Evolutionary conservation across 1,140 invertebrate species (phyloP), one percentile per base, ranked within the genome.

Genomic region (Bombus haemorrhoidalis): DNA sequence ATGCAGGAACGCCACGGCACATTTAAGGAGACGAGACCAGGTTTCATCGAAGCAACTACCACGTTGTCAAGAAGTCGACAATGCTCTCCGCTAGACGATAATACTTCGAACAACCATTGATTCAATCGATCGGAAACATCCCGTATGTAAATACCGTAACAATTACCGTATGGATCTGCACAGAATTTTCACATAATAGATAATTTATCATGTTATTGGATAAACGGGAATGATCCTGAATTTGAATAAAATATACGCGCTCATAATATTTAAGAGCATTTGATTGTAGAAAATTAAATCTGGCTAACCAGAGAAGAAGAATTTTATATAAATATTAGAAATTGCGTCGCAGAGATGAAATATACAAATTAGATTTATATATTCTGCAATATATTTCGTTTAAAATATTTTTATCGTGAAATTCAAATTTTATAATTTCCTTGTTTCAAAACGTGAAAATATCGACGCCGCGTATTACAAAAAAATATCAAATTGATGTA

Each of bases 21-120:
- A n/a, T 84, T 84, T 79, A 79, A 79, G 83, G 76, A 62, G 76
- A 72, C 53, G 47, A 78, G 59, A 62, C 13, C n/a, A 32, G 64
- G 37, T 57, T 76, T 69, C 25, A 43, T 28, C 12, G 34, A 12
- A 39, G 62, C n/a, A 66, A 66, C 74, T 41, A 25, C 62, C 37
- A n/a, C 69, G 3, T 59, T 37, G 47, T 34, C 75, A 43, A 71
- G n/a, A 34, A 78, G 32, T 78, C 34, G 66, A 71, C 53, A 41
- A 53, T 66, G n/a, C 2, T 22, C 62, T 1, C 10, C 28, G 12
- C 32, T 25, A 3, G 1, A 28, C 32, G 39, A 66, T 78, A 25
- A 47, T 68, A 37, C 9, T 64, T 28, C 1, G 57, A 15, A 9
- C n/a, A 32, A 64, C 39, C 59, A 53, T 37, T 25, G 62, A 28